Evolutionary conservation across 2,888 invertebrate species (phyloP).

Genomic region (Agrenia bidenticulata): DNA sequence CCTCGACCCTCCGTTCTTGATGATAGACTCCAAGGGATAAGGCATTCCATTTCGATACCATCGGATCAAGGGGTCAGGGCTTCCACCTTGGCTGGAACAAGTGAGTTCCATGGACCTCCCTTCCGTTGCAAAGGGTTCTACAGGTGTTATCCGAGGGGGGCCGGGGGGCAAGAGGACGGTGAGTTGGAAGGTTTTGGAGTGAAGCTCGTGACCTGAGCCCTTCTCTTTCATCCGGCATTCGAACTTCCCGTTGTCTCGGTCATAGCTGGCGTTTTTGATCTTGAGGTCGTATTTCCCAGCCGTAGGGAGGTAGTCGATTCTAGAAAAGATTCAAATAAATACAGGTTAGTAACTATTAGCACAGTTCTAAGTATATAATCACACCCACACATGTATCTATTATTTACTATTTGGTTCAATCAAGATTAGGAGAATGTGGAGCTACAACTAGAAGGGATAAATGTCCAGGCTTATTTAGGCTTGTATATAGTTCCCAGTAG

Average conservation of each 20-base stretch:
- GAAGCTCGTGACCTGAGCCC: conserved; percentile 65
- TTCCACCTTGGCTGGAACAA: conserved; percentile 78
- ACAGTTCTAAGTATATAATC: too few relatives aligned
- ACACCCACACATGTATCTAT: too few relatives aligned
- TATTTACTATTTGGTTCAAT: too few relatives aligned
- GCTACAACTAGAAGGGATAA: too few relatives aligned
- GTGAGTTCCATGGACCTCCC: conserved; percentile 55
- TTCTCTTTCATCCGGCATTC: conserved; percentile 81
- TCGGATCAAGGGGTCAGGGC: conserved; percentile 84
- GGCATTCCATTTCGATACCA: conserved; percentile 75
- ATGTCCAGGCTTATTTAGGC: too few relatives aligned
- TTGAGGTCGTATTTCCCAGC: conserved; percentile 75
- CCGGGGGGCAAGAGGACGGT: conserved; percentile 84
- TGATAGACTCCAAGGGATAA: conserved; percentile 69
- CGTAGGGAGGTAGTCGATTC: conserved; percentile 74
- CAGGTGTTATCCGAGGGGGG: conserved; percentile 74
- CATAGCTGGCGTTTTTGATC: conserved; percentile 57
- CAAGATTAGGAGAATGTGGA: too few relatives aligned
- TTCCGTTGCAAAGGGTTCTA: conserved; percentile 78
- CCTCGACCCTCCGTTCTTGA: conserved; percentile 67
- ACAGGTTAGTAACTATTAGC: too few relatives aligned
- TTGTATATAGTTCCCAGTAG: too few relatives aligned
- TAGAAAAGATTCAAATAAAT: too few relatives aligned
- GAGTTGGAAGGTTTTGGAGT: conserved; percentile 74
- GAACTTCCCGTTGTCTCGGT: conserved; percentile 72